Evolutionary conservation across 53 echinoderm and acorn worm species (phyloP), one percentile per base, ranked within the genome.

Genomic region (Mesocentrotus franciscanus): DNA sequence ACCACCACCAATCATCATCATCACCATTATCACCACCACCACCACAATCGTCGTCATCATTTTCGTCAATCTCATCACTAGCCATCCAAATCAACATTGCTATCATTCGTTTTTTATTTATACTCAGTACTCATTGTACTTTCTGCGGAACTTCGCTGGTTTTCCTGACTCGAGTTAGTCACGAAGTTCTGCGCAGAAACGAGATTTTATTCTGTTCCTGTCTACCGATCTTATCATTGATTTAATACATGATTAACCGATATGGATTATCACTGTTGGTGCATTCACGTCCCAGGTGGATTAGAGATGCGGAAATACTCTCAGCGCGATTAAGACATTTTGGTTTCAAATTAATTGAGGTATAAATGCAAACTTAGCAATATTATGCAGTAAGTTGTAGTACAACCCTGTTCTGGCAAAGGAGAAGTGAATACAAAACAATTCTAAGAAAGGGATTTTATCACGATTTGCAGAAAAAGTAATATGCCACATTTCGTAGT

Each of bases 301-400:
- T 91, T 66, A 36, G 36, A 68, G 36, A 20, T 18, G 35, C 24
- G 61, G 61, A 33, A 62, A 34, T 64, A 91, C 20, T 91, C 34
- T 68, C 22, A 24, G 9, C 68, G 26, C 56, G 68, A 62, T 91
- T 29, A 33, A 61, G 91, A 62, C 66, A 68, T 91, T 91, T 62
- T 35, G 18, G 61, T 91, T 91, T 91, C 66, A 91, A 64, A 87
- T 58, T 57, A 87, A 27, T 87, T 87, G 27, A 84, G 84, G 20
- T 84, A 49, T 49, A 84, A 84, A 87, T 58, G 84, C 87, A 87
- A 87, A 58, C 57, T 87, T 58, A 57, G 85, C 85, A 26, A 56
- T 66, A 16, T 57, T 87, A 87, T 79, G 32, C 81, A 79, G 36
- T 75, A 76, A 4, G 33, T 13, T 32, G 76, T 4, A 32, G 24